phyloP scores from a whole-genome alignment of 1,140 invertebrate genomes.

The Leguminivora glycinivorella region DNA sequence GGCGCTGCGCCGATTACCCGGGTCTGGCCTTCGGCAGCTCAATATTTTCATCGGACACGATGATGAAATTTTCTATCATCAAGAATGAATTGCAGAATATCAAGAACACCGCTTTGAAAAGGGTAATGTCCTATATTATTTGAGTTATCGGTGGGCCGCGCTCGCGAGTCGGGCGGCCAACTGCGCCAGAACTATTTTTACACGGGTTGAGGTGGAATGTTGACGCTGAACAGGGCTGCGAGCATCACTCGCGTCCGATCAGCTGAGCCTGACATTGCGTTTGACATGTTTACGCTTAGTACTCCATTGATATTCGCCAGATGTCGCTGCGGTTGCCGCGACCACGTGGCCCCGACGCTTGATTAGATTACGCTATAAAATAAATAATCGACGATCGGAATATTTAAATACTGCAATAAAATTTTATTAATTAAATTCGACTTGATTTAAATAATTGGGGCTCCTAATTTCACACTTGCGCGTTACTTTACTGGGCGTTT shows the following conservation, averaged over 20 bases:
- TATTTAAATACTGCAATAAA: neutral
- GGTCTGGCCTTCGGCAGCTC: slow-evolving; percentile 94
- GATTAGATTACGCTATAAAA: neutral
- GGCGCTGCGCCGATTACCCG: slow-evolving; percentile 93
- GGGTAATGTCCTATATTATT: slow-evolving; percentile 85
- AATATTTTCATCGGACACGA: slow-evolving; percentile 96
- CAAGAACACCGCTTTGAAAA: slow-evolving; percentile 96
- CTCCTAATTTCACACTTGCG: neutral
- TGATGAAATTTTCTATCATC: slow-evolving; percentile 98
- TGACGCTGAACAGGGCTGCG: slow-evolving; percentile 47
- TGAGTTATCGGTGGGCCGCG: slow-evolving; percentile 47
- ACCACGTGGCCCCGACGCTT: slow-evolving; percentile 37
- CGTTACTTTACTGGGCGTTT: neutral
- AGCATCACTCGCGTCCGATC: slow-evolving; percentile 62
- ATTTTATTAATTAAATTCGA: too few species aligned
- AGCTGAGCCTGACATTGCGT: slow-evolving; percentile 74
- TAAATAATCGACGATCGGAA: neutral
- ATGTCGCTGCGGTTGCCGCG: slow-evolving; percentile 56
- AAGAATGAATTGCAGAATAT: slow-evolving; percentile 98
- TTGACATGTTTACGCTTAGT: slow-evolving; percentile 71
- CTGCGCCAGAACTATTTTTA: slow-evolving; percentile 75
- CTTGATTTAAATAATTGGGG: neutral
- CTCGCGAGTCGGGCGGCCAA: slow-evolving; percentile 62
- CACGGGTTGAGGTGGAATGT: slow-evolving; percentile 57
- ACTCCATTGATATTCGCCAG: slow-evolving; percentile 51